Conservation (phyloP, 2,888 invertebrate genomes). For the Synergus japonicus region DNA sequence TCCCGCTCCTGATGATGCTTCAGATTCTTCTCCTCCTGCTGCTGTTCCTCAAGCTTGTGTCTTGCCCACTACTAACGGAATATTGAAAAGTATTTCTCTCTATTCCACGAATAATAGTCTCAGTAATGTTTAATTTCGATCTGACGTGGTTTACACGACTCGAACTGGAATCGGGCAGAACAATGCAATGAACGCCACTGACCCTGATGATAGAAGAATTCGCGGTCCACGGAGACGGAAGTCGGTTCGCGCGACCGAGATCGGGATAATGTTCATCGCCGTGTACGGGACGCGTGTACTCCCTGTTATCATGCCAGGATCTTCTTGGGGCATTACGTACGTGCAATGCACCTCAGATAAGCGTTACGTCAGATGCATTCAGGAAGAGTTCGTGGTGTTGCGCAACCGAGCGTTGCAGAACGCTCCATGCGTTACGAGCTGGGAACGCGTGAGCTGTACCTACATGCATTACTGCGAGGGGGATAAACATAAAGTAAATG, state of each 20-base stretch:
- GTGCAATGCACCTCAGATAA: conserved; percentile 56
- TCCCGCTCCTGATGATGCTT: neutral
- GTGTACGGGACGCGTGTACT: conserved; percentile 51
- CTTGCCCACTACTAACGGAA: neutral
- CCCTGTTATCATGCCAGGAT: conserved; percentile 55
- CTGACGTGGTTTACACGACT: neutral
- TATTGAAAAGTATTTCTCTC: neutral
- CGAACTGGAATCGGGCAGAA: neutral
- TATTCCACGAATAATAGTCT: neutral
- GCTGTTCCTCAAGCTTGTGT: neutral
- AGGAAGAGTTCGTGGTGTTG: conserved; percentile 57
- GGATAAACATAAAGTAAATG: conserved; percentile 57
- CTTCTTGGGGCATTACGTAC: conserved; percentile 53
- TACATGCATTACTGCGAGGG: conserved; percentile 48
- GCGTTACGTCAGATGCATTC: conserved; percentile 58
- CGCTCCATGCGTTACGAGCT: conserved; percentile 58
- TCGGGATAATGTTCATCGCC: conserved; percentile 51
- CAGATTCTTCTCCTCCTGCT: neutral
- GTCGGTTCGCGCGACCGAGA: conserved; percentile 43
- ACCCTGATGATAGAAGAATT: conserved; percentile 38
- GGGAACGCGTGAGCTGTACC: conserved; percentile 48
- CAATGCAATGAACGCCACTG: conserved; percentile 24
- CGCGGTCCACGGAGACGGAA: conserved; percentile 44
- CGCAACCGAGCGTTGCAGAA: conserved; percentile 59
- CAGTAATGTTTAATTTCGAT: neutral